phyloP scores from a whole-genome alignment of 2,888 invertebrate genomes.

The Eilema depressum region DNA sequence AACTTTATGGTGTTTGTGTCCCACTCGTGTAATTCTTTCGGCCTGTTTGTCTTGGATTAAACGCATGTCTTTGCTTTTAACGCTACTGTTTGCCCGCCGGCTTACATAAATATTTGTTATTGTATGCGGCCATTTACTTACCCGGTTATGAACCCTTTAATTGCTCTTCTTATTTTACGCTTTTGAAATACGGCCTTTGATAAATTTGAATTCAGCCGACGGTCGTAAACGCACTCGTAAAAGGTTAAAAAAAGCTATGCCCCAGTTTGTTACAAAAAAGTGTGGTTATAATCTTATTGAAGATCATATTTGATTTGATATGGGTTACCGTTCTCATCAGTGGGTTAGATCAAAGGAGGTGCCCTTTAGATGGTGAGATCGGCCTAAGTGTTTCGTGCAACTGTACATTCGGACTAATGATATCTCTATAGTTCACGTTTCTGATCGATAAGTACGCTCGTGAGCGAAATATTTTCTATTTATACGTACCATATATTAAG shows the following conservation, averaged over 20 bases:
- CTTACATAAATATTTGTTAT: conserved; percentile 81
- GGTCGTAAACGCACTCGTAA: conserved; percentile 73
- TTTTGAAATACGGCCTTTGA: conserved; percentile 77
- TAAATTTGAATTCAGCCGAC: conserved; percentile 69
- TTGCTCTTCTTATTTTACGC: conserved; percentile 80
- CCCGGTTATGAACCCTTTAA: conserved; percentile 79
- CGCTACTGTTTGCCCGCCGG: conserved; percentile 81
- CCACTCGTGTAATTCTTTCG: conserved; percentile 80
- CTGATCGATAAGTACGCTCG: conserved; percentile 76
- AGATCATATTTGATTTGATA: conserved; percentile 70
- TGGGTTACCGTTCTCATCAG: conserved; percentile 64
- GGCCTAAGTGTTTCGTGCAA: conserved; percentile 75
- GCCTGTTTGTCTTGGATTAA: conserved; percentile 84
- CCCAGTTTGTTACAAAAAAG: conserved; percentile 62
- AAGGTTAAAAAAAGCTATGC: conserved; percentile 55
- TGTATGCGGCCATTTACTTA: conserved; percentile 77
- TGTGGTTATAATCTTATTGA: conserved; percentile 67
- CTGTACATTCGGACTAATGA: conserved; percentile 78
- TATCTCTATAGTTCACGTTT: conserved; percentile 83
- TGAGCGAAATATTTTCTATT: conserved; percentile 56
- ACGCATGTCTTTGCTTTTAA: conserved; percentile 84
- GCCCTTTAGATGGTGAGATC: conserved; percentile 69
- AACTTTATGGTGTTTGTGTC: conserved; percentile 78
- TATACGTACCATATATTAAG: conserved; percentile 20
- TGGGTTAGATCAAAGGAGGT: conserved; percentile 67